Base-by-base conservation (phyloP, 2,113 vertebrate species). In the Brachyhypopomus occidentalis region DNA sequence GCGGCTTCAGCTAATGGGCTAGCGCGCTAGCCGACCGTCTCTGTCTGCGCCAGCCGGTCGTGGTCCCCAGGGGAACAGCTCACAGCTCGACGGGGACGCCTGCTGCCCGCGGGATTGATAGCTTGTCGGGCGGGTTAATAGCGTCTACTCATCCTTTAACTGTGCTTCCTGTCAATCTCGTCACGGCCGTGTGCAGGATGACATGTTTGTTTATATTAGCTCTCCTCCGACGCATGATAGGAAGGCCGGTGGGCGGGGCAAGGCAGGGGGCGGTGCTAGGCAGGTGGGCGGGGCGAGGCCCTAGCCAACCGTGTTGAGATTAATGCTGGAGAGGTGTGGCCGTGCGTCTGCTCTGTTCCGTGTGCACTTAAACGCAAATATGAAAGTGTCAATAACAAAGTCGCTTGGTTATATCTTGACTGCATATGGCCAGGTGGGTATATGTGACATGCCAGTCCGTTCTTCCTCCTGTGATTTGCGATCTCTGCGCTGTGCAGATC, bases 151-250 rank as follows among this genome's bases (percentile, higher is more conserved):
- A 2, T 11, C 45, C 25, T 19, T 34, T 48, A n/a, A 20, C 9
- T 11, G 55, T 4, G 1, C 8, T 38, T 41, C 4, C 45, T 78
- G 67, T 64, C 41, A 45, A 25, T 64, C 45, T 22, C 5, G 23
- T 78, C 36, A 17, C 14, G 27, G 27, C 45, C 30, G 34, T 17
- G 75, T 79, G 64, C 22, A 45, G 79, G 34, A 60, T 70, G 77
- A 82, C 80, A 80, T 69, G n/a, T 67, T 77, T 41, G 66, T 84
- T 77, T 72, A 83, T 79, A 55, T 76, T 20, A 60, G 80, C 52
- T 52, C 22, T 5, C 59, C 7, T 41, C 62, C 48, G 38, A 20
- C 36, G n/a, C 34, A n/a, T 41, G 66, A 6, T 5, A n/a, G 45
- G 5, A 2, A 12, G 12, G 41, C 9, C 1, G 45, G 9, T 8